Base-by-base conservation (phyloP, 2,797 vertebrate species). In the Leptatherina wallacei region DNA sequence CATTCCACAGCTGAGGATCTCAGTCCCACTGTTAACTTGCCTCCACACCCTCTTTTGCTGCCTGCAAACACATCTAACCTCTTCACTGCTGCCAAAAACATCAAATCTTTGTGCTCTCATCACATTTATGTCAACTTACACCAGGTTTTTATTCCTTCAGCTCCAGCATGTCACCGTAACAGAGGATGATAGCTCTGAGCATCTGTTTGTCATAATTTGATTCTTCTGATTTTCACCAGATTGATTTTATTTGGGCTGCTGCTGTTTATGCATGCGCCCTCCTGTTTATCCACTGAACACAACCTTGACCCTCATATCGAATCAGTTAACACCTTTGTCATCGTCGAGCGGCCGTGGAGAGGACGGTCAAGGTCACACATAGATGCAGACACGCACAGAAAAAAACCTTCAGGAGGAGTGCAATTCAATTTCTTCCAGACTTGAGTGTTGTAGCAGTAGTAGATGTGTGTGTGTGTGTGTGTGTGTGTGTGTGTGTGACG, bases 371-470 rank as follows among this genome's bases (percentile, higher is more conserved):
- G 80, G 77, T 85, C 78, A 68, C 14, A 2, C 9, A 9, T 6
- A 22, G 9, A 49, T 22, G 47, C 42, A 47, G 42, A 47, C 16
- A 20, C 40, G 16, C 20, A 74, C 78, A 69, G 59, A 71, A 74
- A 65, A 70, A 79, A 81, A 73, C 68, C 72, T 75, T 60, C 73
- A 57, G 61, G 75, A 89, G 78, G 69, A 84, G 80, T 88, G 80
- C 78, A 72, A 47, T 85, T 86, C 54, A 82, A 66, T 82, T 82
- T 73, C 82, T 84, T 76, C 88, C 70, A 75, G 75, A 62, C 71
- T n/a, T 60, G 76, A 81, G 60, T 62, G 78, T 77, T 63, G 20
- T 27, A 65, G 73, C 61, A 78, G 73, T 65, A 78, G 75, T 70
- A 81, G 80, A 79, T 87, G 85, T 40, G 36, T 14, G 12, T 40